phyloP scores from a whole-genome alignment of 2,888 invertebrate species.

The Drosophila ezoana region DNA sequence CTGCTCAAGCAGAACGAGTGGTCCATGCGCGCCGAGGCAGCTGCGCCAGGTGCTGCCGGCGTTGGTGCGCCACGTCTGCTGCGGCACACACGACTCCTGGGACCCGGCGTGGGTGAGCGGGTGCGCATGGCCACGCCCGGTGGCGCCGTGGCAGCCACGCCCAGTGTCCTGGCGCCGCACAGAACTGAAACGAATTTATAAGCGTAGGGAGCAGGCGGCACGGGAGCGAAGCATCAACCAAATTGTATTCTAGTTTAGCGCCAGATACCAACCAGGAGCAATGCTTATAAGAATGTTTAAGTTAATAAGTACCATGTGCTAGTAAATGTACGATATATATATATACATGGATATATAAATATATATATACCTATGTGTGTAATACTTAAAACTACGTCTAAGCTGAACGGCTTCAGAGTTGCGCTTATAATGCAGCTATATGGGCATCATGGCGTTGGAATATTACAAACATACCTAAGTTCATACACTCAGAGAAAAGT shows the following conservation, averaged over 20 bases:
- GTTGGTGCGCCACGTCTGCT: constrained; percentile 27
- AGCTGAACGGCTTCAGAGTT: constrained; percentile 39
- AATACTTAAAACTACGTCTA: constrained; percentile 36
- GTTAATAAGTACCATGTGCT: constrained; percentile 35
- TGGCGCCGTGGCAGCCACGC: constrained; percentile 54
- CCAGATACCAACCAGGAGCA: constrained; percentile 16
- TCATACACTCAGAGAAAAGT: constrained; percentile 6
- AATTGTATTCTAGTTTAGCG: constrained; percentile 72
- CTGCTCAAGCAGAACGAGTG: constrained; percentile 87
- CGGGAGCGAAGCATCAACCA: constrained; percentile 40
- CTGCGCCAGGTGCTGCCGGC: constrained; percentile 13
- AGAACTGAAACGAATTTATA: constrained; percentile 85
- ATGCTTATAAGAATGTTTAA: constrained; percentile 35
- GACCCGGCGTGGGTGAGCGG: constrained; percentile 79
- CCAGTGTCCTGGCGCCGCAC: constrained; percentile 76
- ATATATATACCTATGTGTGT: constrained; percentile 21
- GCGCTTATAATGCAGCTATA: constrained; percentile 21
- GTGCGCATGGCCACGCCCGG: constrained; percentile 68
- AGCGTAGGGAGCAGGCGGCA: constrained; percentile 35
- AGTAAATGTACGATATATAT: constrained; percentile 49
- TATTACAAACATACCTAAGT: background rate
- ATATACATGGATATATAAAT: constrained; percentile 16
- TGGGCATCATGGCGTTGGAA: constrained; percentile 31
- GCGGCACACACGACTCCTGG: constrained; percentile 74
- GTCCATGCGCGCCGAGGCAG: constrained; percentile 82